Evolutionary conservation across 2,113 vertebrate species (phyloP).

Genomic region (Psettodes erumei): DNA sequence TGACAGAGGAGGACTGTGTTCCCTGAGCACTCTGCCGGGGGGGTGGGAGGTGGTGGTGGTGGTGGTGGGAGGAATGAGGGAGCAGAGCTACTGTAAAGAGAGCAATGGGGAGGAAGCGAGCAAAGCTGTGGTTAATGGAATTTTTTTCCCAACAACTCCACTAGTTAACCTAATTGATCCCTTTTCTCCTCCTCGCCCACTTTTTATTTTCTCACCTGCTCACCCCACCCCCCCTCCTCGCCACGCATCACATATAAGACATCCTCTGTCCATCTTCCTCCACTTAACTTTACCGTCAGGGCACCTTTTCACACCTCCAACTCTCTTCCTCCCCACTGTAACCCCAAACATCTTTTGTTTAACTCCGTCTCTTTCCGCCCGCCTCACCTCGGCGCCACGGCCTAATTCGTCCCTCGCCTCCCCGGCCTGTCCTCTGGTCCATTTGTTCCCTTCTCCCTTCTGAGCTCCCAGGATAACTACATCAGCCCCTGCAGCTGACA

Average conservation of each 20-base stretch:
- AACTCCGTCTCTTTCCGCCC: slow-evolving; percentile 10
- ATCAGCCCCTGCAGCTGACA: slow-evolving; percentile 44
- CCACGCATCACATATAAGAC: neutral
- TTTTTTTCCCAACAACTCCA: slow-evolving; percentile 25
- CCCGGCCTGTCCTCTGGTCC: slow-evolving; percentile 8
- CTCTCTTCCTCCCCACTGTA: slow-evolving; percentile 9
- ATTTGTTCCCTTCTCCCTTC: slow-evolving; percentile 26
- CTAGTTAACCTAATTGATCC: slow-evolving; percentile 44
- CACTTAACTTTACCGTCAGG: slow-evolving; percentile 3
- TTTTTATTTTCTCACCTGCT: neutral
- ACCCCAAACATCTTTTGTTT: slow-evolving; percentile 18
- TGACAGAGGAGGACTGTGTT: slow-evolving; percentile 93
- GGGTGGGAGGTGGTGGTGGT: slow-evolving; percentile 15
- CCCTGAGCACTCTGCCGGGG: slow-evolving; percentile 87
- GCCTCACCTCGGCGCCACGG: slow-evolving; percentile 12
- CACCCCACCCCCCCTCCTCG: neutral
- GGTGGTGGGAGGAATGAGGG: slow-evolving; percentile 47
- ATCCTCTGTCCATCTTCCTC: slow-evolving; percentile 26
- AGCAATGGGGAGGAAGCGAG: slow-evolving; percentile 30
- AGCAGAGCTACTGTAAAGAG: slow-evolving; percentile 44
- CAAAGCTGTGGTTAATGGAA: slow-evolving; percentile 12
- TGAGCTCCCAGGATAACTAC: slow-evolving; percentile 38
- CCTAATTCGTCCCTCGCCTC: slow-evolving; percentile 29
- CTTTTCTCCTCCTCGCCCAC: slow-evolving; percentile 3
- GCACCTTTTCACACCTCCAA: slow-evolving; percentile 24